Conservation (phyloP, 2,113 vertebrate genomes). For the Oncorhynchus clarkii region DNA sequence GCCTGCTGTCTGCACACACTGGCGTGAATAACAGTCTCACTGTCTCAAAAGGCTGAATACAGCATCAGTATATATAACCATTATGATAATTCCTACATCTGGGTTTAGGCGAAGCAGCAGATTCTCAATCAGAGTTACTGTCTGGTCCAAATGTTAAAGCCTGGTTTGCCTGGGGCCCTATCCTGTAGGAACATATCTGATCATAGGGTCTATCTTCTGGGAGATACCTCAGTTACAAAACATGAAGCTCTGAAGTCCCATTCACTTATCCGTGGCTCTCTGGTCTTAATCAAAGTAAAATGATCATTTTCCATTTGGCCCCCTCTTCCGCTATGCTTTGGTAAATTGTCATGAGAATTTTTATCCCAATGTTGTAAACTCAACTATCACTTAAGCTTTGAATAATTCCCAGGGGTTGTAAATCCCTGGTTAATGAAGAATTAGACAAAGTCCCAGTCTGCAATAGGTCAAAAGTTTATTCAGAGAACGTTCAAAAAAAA, state of each 20-base stretch:
- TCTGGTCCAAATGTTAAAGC: constrained; percentile 1
- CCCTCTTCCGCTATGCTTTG: neutral
- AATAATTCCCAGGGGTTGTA: too few species aligned
- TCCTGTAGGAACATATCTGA: constrained; percentile 6
- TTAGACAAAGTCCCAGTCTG: too few species aligned
- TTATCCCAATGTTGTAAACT: too few species aligned
- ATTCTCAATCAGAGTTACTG: neutral
- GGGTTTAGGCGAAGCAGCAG: constrained; percentile 3
- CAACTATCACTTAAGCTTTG: too few species aligned
- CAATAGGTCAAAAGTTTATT: too few species aligned
- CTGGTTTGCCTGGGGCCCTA: constrained; percentile 14
- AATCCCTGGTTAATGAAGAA: too few species aligned
- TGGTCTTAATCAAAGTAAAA: constrained; percentile 46
- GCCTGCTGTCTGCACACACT: constrained; percentile 16
- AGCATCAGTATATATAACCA: constrained; percentile 15
- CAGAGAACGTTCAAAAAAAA: too few species aligned
- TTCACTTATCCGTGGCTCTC: constrained; percentile 16
- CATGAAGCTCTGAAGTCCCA: neutral
- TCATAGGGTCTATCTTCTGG: constrained; percentile 16
- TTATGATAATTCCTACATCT: constrained; percentile 33
- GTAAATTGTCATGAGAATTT: constrained; percentile 16
- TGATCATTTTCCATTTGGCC: constrained; percentile 22
- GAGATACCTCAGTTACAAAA: constrained; percentile 22
- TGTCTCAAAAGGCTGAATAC: constrained; percentile 19
- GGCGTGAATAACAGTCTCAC: neutral